Evolutionary conservation across 2,113 vertebrate species (phyloP).

Genomic region (Nesogale talazaci): DNA sequence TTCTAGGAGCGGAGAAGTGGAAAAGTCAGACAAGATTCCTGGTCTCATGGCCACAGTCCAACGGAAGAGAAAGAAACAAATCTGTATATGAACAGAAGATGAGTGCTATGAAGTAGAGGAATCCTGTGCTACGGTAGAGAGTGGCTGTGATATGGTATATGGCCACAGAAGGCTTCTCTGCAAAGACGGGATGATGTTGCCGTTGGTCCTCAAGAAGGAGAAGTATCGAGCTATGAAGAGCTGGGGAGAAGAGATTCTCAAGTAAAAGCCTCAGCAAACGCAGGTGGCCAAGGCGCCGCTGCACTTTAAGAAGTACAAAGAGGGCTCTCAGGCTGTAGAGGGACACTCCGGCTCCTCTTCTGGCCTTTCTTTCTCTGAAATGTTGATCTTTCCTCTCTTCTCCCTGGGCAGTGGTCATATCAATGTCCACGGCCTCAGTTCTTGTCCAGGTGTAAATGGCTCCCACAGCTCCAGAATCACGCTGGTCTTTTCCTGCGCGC

Average conservation of each 20-base stretch:
- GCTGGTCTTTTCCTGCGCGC: not conserved
- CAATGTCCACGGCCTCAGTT: not conserved
- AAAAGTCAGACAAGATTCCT: conserved; percentile 28
- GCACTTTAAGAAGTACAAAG: too few relatives aligned
- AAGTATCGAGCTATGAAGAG: conserved; percentile 4
- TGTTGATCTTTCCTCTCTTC: too few relatives aligned
- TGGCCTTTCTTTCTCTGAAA: too few relatives aligned
- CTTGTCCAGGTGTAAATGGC: not conserved
- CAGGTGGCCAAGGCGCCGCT: not conserved
- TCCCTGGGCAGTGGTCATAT: not conserved
- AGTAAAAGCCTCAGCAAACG: not conserved
- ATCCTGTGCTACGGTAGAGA: not conserved
- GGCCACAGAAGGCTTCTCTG: not conserved
- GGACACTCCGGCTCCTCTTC: too few relatives aligned
- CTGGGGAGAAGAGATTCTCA: not conserved
- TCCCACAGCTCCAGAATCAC: not conserved
- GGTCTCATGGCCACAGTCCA: not conserved
- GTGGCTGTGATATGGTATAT: not conserved
- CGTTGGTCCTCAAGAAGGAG: not conserved
- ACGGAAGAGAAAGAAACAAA: conserved; percentile 14
- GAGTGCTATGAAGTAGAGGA: not conserved
- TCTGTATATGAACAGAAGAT: not conserved
- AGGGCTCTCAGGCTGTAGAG: too few relatives aligned
- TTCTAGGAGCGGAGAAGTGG: conserved; percentile 21
- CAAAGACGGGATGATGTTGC: not conserved